Evolutionary conservation across 2,888 invertebrate genomes (phyloP), one percentile per base, ranked within the genome.

Genomic region (Tuberolachnus salignus): DNA sequence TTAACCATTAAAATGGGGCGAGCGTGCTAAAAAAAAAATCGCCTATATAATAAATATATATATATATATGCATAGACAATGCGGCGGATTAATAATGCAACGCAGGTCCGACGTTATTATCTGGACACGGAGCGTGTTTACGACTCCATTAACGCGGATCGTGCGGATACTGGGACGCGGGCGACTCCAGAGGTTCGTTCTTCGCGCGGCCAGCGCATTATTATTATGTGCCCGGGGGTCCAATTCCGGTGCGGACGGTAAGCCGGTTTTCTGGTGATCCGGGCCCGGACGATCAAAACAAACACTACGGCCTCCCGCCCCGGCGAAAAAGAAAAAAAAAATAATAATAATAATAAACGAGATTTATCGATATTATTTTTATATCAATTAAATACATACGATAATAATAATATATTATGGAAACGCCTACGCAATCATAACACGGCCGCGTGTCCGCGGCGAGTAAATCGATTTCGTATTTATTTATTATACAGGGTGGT

Each of bases 401-500:
- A 69, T 69, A 78, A 46, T 26, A 51, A 34, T 34, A 3, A 34
- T 34, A 6, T 34, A 4, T 4, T 34, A 34, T 34, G 3, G 78
- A 69, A 78, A 78, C 78, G 78, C 78, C 78, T 51, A 78, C 78
- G 49, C 78, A 78, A 78, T 78, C 59, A 59, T 57, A 53, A 67
- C 19, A 49, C 1, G 3, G 23, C 16, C 10, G 26, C 34, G 34
- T 21, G 42, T 63, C 21, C 61, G 49, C 61, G 49, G 13, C 42
- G 34, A 69, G 57, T 34, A 78, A 78, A 78, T 69, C 78, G 69
- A 78, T 69, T 78, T 78, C 14, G 19, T 55, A 61, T 49, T 23
- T 34, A 34, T 34, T 34, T 6, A 34, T 4, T 34, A 34, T 34
- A 69, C 78, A 59, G 51, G 69, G 78, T 78, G 78, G 78, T 69